These are phyloP conservation scores for Synergus umbraculus DNA, from an alignment of 2,888 invertebrate species.

Conservation along the genomic window DNA sequence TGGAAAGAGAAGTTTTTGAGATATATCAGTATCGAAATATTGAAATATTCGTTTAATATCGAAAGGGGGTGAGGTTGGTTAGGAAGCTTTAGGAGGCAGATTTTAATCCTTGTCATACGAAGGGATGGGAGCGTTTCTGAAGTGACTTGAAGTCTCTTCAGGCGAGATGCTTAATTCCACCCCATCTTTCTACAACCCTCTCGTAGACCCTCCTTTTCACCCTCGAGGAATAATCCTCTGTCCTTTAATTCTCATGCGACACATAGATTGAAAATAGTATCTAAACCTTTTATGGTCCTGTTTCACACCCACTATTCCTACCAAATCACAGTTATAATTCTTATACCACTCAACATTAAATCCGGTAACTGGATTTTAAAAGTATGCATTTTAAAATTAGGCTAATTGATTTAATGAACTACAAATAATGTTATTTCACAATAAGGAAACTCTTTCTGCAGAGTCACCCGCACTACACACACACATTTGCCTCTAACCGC, in stretches of 20 bases:
- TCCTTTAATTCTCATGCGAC: slow-evolving; percentile 66
- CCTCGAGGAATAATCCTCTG: slow-evolving; percentile 70
- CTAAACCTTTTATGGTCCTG: slow-evolving; percentile 48
- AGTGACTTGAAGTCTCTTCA: slow-evolving; percentile 77
- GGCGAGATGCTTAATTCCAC: slow-evolving; percentile 76
- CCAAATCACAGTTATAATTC: not conserved
- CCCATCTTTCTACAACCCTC: slow-evolving; percentile 57
- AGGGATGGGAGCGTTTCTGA: slow-evolving; percentile 69
- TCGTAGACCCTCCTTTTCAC: slow-evolving; percentile 61
- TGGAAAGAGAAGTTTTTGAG: not conserved
- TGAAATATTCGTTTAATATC: slow-evolving; percentile 73
- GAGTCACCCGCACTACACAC: too few species aligned
- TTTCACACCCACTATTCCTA: not conserved
- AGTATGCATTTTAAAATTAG: too few species aligned
- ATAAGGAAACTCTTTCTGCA: not conserved
- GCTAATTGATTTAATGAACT: not conserved
- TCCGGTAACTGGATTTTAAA: too few species aligned
- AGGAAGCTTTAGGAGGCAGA: slow-evolving; percentile 71
- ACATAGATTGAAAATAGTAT: slow-evolving; percentile 60
- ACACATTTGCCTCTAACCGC: not conserved
- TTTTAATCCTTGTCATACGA: slow-evolving; percentile 76
- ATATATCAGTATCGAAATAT: slow-evolving; percentile 60
- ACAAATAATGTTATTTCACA: not conserved
- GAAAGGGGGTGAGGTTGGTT: slow-evolving; percentile 55
- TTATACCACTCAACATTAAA: not conserved